phyloP scores from a whole-genome alignment of 30 jellyfish, hydroid and myxozoan genomes.

The Cassiopea xamachana region DNA sequence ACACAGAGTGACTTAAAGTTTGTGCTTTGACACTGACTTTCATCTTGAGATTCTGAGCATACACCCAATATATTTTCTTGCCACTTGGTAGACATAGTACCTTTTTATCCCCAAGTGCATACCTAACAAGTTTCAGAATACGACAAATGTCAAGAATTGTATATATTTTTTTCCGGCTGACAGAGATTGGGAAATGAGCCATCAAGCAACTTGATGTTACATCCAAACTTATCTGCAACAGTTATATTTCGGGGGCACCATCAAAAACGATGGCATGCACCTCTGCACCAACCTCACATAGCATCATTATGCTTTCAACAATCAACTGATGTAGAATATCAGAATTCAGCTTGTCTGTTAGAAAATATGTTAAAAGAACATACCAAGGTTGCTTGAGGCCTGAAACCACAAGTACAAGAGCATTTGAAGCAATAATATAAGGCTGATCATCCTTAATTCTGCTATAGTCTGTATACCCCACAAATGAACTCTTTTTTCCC shows the following conservation, averaged over 20 bases:
- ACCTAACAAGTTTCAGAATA: constrained; percentile 38
- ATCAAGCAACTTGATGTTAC: constrained; percentile 16
- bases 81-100: background rate
- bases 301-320: no score
- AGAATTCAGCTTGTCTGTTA: background rate
- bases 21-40: constrained; percentile 71
- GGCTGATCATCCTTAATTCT: background rate
- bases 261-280: constrained; percentile 20
- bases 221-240: constrained; percentile 21
- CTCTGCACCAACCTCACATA: constrained; percentile 20
- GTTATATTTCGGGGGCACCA: constrained; percentile 24
- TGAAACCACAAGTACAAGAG: background rate
- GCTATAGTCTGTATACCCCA: background rate
- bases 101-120: constrained; percentile 2
- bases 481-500: background rate
- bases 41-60: constrained; percentile 58
- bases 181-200: constrained; percentile 46
- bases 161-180: background rate
- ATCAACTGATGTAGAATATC: background rate
- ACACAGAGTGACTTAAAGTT: constrained; percentile 52
- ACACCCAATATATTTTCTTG: constrained; percentile 19
- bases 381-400: background rate
- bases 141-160: constrained; percentile 36
- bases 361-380: background rate
- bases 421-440: background rate